Conservation (phyloP, 2,888 invertebrate genomes). For the Tipula vernalis region DNA sequence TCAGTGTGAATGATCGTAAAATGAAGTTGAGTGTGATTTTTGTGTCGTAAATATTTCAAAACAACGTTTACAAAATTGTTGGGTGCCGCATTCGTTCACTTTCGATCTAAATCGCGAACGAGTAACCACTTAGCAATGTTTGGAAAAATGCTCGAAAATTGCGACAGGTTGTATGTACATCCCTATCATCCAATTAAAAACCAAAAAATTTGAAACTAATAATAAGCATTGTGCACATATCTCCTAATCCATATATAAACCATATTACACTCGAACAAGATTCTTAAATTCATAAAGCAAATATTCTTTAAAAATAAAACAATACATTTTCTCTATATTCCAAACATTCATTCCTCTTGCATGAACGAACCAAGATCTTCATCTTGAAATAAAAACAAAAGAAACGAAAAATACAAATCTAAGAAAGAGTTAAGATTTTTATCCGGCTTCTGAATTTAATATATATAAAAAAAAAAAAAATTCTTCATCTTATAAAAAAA, state of each 20-base stretch:
- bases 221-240: too few relatives aligned
- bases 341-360: neutral
- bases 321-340: neutral
- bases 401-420: neutral
- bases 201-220: neutral
- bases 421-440: constrained; percentile 4
- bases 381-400: neutral
- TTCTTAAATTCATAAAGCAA: neutral
- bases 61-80: too few relatives aligned
- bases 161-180: too few relatives aligned
- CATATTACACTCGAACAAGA: neutral
- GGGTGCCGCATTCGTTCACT: too few relatives aligned
- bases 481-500: neutral
- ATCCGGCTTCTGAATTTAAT: neutral
- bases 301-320: neutral
- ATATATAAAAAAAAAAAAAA: neutral
- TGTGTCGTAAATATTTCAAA: too few relatives aligned
- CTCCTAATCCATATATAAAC: neutral
- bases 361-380: neutral
- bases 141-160: too few relatives aligned
- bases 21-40: too few relatives aligned
- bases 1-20: too few relatives aligned
- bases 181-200: neutral
- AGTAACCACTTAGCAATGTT: too few relatives aligned
- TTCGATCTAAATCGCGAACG: too few relatives aligned